Base-by-base conservation (phyloP, 2,888 invertebrate genomes). In the Orthosia incerta region DNA sequence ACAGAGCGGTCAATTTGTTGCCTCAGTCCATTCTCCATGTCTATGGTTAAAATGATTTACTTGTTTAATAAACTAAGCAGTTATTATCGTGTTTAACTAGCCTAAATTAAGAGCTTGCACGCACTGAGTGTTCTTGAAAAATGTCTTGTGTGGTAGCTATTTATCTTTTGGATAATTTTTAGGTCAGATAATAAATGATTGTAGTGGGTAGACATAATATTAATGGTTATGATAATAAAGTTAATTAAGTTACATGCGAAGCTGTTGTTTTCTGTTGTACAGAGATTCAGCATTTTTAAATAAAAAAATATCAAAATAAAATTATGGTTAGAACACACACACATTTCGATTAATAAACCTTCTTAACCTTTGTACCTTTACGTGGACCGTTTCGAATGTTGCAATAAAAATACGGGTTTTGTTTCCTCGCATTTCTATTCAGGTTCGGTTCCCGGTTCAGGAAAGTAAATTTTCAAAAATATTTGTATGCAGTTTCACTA, bases 11-110 rank as follows among this genome's bases (percentile, higher is more conserved):
- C 4, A 55, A 23, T 13, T 3, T 45, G 15, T 15, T 39, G 12
- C 15, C n/a, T 60, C 45, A n/a, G 59, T 60, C 45, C 20, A 60
- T 60, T 60, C 60, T 60, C 60, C 4, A 55, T 55, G 23, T 15
- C 11, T 13, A 56, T 20, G 5, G 65, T 81, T 76, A 77, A 66
- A 67, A 84, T 79, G 79, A 77, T 85, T 81, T 82, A 80, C 53
- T 63, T 77, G 67, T 83, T 79, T 77, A 76, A 74, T 80, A 76
- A 79, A 57, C 53, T 76, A 79, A 82, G 72, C 13, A 51, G 15
- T 45, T 18, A 76, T 51, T 76, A 76, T 50, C 45, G 56, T 66
- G 56, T 76, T 26, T 51, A 80, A 66, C 60, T 55, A 46, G 57
- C 63, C 62, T 80, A 80, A 75, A 85, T 82, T 71, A 76, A 75